phyloP scores from a whole-genome alignment of 2,113 vertebrate genomes.

The Pholis gunnellus region DNA sequence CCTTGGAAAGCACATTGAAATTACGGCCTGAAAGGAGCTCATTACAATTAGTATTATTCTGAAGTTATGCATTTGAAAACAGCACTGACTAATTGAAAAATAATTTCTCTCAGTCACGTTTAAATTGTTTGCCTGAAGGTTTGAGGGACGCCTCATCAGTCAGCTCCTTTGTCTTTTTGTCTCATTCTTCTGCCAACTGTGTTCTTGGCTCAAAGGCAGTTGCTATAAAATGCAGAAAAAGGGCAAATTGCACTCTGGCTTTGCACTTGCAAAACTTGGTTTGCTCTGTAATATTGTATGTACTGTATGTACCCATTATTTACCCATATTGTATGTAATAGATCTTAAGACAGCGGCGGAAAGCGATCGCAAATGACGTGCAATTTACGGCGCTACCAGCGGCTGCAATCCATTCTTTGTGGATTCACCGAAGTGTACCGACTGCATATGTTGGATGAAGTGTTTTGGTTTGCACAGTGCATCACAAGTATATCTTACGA shows the following conservation, averaged over 20 bases:
- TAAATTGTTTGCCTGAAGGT: not conserved
- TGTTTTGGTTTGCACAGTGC: not conserved
- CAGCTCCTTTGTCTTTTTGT: not conserved
- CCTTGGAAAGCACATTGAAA: not conserved
- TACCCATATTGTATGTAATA: not conserved
- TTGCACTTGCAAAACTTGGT: not conserved
- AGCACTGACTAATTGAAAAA: not conserved
- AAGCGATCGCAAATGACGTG: not conserved
- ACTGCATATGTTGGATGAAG: not conserved
- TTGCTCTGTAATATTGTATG: not conserved
- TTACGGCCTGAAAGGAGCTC: not conserved
- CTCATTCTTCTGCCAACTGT: not conserved
- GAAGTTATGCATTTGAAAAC: not conserved
- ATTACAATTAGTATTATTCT: not conserved
- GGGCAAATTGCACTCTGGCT: not conserved
- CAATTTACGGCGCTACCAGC: not conserved
- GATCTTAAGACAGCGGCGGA: not conserved
- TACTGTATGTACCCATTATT: not conserved
- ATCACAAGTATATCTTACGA: constrained; percentile 3
- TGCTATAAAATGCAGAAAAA: not conserved
- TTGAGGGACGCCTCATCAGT: not conserved
- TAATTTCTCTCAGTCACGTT: not conserved
- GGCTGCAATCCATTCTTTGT: not conserved
- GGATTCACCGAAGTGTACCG: not conserved
- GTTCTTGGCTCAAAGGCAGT: not conserved